Base-by-base conservation (phyloP, 2,113 vertebrate species). In the Macaca nemestrina region DNA sequence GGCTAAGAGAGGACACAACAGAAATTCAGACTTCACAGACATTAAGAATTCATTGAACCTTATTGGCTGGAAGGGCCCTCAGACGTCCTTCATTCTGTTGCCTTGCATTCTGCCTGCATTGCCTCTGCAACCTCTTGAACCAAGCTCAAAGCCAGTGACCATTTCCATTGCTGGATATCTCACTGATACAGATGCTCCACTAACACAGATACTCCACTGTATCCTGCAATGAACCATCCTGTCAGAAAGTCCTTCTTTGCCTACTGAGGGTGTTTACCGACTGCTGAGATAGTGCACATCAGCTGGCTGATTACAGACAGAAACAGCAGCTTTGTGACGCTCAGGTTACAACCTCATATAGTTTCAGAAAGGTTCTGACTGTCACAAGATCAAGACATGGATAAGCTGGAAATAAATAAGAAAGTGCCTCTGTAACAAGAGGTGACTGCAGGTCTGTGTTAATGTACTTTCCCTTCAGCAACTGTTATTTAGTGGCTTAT, bases 51-150 rank as follows among this genome's bases (percentile, higher is more conserved):
- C 43, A 48, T 18, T 3, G 14, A 32, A 14, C 1, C 6, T 4
- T 20, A 70, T 18, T 68, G 32, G 32, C 9, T 45, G 48, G 38
- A 50, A 78, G 23, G n/a, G 8, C 3, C 23, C 8, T 45, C 22
- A 32, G 48, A 38, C 0, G 8, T 43, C 48, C 10, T 61, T 10
- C 12, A 23, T 4, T 25, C 22, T 17, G 8, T 20, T 13, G 22
- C 43, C 43, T 32, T 23, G 30, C 17, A 0, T 2, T 64, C n/a
- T 55, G 35, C 18, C 40, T 4, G 0, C 22, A 6, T 14, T 76
- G 23, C 17, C 45, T 79, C 61, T 25, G 61, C 38, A 23, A 20
- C 52, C 38, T 32, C 73, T 79, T 40, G 6, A 70, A 18, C 48
- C 13, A 35, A 57, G 48, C 23, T 84, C 25, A 81, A 23, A 70